Evolutionary conservation across 1,140 invertebrate genomes (phyloP), one percentile per base, ranked within the genome.

Genomic region (Neodiprion pinetum): DNA sequence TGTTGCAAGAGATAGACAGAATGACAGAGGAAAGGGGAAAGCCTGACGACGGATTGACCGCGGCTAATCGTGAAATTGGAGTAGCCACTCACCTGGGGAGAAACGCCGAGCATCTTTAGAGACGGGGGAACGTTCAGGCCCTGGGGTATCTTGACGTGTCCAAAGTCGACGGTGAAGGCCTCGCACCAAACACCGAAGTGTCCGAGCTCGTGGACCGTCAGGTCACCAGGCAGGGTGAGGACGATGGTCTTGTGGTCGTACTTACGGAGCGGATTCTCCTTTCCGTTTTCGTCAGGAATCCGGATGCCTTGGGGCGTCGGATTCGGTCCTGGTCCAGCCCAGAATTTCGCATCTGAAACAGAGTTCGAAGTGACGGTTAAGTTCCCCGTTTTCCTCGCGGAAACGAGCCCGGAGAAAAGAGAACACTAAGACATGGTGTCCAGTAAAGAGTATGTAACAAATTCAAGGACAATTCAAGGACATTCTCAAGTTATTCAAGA

Each of bases 141-240:
- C 61, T 89, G 86, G 0, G 96, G 94, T 73, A 98, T 91, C 74
- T 91, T 83, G 10, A 97, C 91, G 86, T 97, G 95, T 1, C 96
- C 96, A 83, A 98, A 98, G 88, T 97, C 95, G 1, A 96, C 95
- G 47, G 94, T 93, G 87, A 96, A 97, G 11, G 95, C 95, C 94
- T 98, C 77, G 96, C 93, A 76, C 95, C 95, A 90, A 94, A 96
- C 90, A 92, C 96, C 67, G 92, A 96, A 87, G 94, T 96, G 88
- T 93, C 96, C 89, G 93, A 97, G 73, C 69, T 88, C 83, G 48
- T 87, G 83, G 66, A 88, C 73, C 3, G 88, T 91, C 75, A 91
- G 84, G 73, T 94, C 93, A 69, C 92, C 93, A 0, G 96, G 96
- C 67, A 97, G 87, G 0, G 95, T 96, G 5, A 97, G 87, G 1